These are phyloP conservation scores for Neotragus pygmaeus DNA, from an alignment of 2,113 vertebrate genomes.

Conservation along the genomic window DNA sequence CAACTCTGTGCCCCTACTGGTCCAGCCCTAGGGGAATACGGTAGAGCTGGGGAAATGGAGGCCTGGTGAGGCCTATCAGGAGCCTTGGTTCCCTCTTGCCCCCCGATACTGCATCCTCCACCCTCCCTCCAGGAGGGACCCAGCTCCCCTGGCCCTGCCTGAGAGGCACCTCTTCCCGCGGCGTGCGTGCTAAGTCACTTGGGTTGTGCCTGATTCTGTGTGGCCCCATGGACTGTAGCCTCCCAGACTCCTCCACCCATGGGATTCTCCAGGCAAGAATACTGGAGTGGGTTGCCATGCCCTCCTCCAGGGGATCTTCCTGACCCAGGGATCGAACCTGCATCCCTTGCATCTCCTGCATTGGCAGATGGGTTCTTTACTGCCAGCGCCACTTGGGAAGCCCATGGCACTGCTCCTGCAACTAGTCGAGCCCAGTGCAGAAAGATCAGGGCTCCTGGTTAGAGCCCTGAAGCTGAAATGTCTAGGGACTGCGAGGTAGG, in stretches of 20 bases:
- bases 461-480: not conserved
- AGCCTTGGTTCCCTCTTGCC: too few relatives aligned
- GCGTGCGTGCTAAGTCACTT: not conserved
- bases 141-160: not conserved
- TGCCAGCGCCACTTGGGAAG: not conserved
- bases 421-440: not conserved
- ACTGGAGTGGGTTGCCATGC: not conserved
- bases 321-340: not conserved
- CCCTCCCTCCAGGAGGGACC: not conserved
- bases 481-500: not conserved
- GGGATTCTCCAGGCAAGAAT: not conserved
- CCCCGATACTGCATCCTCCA: accelerated
- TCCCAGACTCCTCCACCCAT: not conserved
- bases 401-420: not conserved
- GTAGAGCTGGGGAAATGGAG: not conserved
- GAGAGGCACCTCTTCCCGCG: not conserved
- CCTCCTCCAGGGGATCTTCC: not conserved
- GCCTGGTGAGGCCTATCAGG: not conserved
- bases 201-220: not conserved
- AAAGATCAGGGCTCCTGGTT: not conserved
- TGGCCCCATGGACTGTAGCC: not conserved
- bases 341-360: not conserved
- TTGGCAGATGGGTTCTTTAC: not conserved
- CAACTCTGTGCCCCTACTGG: not conserved
- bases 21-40: not conserved